Evolutionary conservation across 1,140 invertebrate species (phyloP).

Genomic region (Oscheius sp.): DNA sequence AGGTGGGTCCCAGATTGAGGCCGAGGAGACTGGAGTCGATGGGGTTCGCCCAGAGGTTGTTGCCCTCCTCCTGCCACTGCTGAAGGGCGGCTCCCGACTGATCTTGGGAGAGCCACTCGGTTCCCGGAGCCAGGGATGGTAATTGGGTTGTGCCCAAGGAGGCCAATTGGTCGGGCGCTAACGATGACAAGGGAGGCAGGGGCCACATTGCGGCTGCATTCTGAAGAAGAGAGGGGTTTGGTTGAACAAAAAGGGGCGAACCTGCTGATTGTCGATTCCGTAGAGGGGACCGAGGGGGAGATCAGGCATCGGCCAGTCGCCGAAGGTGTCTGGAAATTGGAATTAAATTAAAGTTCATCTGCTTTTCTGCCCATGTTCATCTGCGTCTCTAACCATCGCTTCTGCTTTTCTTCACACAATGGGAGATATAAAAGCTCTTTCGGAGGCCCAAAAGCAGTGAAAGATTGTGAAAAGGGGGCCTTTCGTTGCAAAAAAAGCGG

Average conservation of each 20-base stretch:
- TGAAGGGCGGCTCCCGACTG: not conserved
- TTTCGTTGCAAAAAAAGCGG: not conserved
- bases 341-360: not conserved
- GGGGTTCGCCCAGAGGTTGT: not conserved
- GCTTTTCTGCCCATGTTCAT: no score
- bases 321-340: not conserved
- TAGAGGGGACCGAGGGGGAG: not conserved
- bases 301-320: slow-evolving; percentile 11
- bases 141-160: no score
- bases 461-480: not conserved
- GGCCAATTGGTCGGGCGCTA: no score
- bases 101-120: not conserved
- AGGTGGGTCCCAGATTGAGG: not conserved
- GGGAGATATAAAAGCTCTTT: not conserved
- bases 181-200: no score
- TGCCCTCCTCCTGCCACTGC: not conserved
- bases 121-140: not conserved
- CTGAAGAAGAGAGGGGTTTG: no score
- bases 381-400: not conserved
- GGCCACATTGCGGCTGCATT: no score
- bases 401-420: not conserved
- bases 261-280: not conserved
- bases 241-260: not conserved
- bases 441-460: no score
- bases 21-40: not conserved